These are phyloP conservation scores for Stichodactyla mertensii DNA, from an alignment of 64 coral and sea anemone genomes.

Conservation along the genomic window DNA sequence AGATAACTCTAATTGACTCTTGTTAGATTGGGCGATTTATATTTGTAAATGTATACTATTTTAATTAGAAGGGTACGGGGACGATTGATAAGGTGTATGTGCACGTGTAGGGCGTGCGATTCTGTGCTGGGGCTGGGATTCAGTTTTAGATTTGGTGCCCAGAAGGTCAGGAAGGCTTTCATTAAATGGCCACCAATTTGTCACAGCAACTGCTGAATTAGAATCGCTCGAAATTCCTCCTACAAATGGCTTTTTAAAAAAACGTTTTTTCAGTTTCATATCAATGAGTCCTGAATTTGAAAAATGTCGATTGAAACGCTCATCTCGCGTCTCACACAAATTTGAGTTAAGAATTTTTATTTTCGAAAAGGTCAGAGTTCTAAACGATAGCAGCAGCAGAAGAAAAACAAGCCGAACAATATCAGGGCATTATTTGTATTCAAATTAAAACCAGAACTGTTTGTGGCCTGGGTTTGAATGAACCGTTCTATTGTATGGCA, in stretches of 20 bases:
- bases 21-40: conserved; percentile 12
- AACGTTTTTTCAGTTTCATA: no score
- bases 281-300: no score
- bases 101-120: background rate
- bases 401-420: background rate
- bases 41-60: conserved; percentile 1
- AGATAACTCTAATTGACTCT: conserved; percentile 22
- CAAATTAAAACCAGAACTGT: background rate
- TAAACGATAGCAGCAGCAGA: background rate
- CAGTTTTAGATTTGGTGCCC: background rate
- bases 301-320: no score
- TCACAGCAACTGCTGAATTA: background rate
- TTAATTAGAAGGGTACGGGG: background rate
- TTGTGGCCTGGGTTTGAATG: conserved; percentile 8
- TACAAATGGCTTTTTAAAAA: no score
- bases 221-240: background rate
- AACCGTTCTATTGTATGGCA: background rate
- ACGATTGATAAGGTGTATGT: conserved; percentile 7
- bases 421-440: background rate
- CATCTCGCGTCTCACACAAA: no score
- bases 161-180: background rate
- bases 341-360: background rate
- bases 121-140: background rate
- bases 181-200: background rate
- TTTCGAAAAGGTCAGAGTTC: background rate